phyloP scores from a whole-genome alignment of 2,113 vertebrate species.

The human (Homo sapiens) region GRCh38 chr11:63992001-63992500 shows the following conservation, averaged over 20 bases:
- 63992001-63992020: too few species aligned
- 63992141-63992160: not conserved
- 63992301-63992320: not conserved
- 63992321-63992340: fast-evolving
- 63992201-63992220: too few species aligned
- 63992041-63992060: too few species aligned
- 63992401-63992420: not conserved
- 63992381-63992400: too few species aligned
- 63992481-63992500: not conserved
- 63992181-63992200: too few species aligned
- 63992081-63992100: too few species aligned
- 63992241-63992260: not conserved
- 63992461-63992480: fast-evolving
- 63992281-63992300: not conserved
- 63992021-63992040: too few species aligned
- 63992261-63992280: not conserved
- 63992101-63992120: too few species aligned
- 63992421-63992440: not conserved
- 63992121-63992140: too few species aligned
- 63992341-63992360: fast-evolving
- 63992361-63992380: too few species aligned
- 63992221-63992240: not conserved
- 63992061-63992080: too few species aligned
- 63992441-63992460: not conserved
- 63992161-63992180: too few species aligned